Base-by-base conservation (phyloP, 2,888 invertebrate species). In the Chrysodeixis includens region DNA sequence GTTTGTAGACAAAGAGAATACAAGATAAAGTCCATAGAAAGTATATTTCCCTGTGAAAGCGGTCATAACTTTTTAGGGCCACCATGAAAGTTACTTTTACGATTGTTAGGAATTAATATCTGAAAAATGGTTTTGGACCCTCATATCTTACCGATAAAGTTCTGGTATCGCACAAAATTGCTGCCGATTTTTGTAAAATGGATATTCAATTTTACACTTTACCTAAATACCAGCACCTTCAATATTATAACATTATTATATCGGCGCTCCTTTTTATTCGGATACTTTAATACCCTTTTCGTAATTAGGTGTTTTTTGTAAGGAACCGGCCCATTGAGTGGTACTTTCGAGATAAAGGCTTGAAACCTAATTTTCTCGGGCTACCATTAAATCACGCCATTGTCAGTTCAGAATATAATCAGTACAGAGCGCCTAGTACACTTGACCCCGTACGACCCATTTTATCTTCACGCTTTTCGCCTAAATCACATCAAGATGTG, bases 91-190 rank as follows among this genome's bases (percentile, higher is more conserved):
- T 90, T 85, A 93, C 91, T 93, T 94, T 94, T 93, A 94, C 90
- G 93, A 92, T 92, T 94, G 93, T 93, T 92, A 90, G 88, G 88
- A 93, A 94, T 93, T 94, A 93, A 93, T 94, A 93, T 92, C 91
- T 91, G 92, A 93, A 92, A 93, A 93, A 93, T 89, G 91, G 87
- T 84, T 88, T 86, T 84, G 83, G 87, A 91, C 91, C 91, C 84
- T 90, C 88, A 86, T 92, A 91, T 89, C 87, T 93, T 88, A 86
- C 72, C 87, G 87, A 89, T 91, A 89, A 91, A 89, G 83, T 85
- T 85, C 81, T 82, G 85, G 84, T 87, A 86, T 84, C 82, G 83
- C 78, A 77, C 80, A 75, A 83, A 86, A 86, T 86, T 85, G 80
- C 80, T 74, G 71, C 76, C 65, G 77, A 84, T 82, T 83, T 83